Evolutionary conservation across 1,140 invertebrate species (phyloP).

Genomic region (Diorhabda carinulata): DNA sequence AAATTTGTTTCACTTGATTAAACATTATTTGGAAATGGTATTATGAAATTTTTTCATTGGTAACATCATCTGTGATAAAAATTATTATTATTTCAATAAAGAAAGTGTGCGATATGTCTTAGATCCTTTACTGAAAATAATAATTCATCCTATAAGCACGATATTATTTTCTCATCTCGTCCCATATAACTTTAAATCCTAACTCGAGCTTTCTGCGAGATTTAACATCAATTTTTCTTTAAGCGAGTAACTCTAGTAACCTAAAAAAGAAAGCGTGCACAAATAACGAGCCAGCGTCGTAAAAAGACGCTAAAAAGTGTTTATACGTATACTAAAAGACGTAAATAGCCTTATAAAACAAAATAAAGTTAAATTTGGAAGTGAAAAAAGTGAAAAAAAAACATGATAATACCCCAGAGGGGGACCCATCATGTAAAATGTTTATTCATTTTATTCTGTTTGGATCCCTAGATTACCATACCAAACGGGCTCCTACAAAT

Average conservation of each 20-base stretch:
- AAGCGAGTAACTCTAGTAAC: conserved; percentile 10
- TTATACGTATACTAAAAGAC: conserved; percentile 14
- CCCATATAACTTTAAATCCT: conserved; percentile 4
- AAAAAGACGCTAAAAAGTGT: conserved; percentile 17
- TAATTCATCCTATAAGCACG: conserved; percentile 3
- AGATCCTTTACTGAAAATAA: background rate
- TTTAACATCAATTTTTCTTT: conserved; percentile 17
- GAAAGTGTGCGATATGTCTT: background rate
- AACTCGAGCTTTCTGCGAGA: background rate
- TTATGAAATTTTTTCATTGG: too few species aligned
- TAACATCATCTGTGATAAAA: too few species aligned
- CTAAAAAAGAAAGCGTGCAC: conserved; percentile 5
- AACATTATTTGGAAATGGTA: too few species aligned
- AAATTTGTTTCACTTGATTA: background rate
- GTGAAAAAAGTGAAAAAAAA: conserved; percentile 10
- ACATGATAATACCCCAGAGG: conserved; percentile 9
- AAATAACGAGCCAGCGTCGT: conserved; percentile 5
- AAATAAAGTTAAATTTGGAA: conserved; percentile 12
- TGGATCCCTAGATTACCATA: background rate
- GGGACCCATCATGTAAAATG: conserved; percentile 10
- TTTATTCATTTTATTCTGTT: conserved; percentile 12
- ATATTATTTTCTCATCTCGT: conserved; percentile 5
- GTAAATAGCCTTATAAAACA: conserved; percentile 6
- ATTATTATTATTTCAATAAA: too few species aligned
- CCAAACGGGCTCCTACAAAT: background rate